Evolutionary conservation across 1,140 invertebrate genomes (phyloP), one percentile per base, ranked within the genome.

Genomic region (Steinernema khuongi): DNA sequence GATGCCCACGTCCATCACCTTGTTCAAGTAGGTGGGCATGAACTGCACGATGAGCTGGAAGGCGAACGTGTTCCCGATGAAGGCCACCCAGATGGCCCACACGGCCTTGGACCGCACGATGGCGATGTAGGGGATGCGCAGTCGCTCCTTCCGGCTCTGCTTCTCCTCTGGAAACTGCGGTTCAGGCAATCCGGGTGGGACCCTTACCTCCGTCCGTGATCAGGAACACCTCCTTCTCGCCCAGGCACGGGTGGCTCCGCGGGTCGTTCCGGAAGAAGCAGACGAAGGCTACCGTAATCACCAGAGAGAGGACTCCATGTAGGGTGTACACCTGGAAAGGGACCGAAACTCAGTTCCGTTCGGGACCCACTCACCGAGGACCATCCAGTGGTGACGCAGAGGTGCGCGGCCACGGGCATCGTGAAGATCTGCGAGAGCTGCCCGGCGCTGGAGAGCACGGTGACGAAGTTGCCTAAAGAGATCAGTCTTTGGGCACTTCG

Each of bases 1-100:
- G 14, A 81, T 72, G 7, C 70, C 66, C 41, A 79, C 68, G 22
- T 73, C 41, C 1, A 80, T 67, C 18, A 80, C 76, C 70, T 80
- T 36, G 66, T 73, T 67, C 11, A 78, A 71, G 41, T 80, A 80
- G 26, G 68, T 80, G 19, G 79, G 79, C 31, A 73, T 71, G 70
- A 78, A 79, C 60, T 81, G 66, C 14, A 81, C 70, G 19, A 82
- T 50, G 30, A 83, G 70, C 26, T 82, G 75, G 43, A 79, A 70
- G 11, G 76, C 60, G 70, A 78, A 84, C n/a, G 33, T 71, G 67
- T 81, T 81, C 28, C 81, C 81, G 18, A 83, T 36, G 4, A 82
- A 81, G n/a, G 80, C 81, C 29, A 81, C 41, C 80, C 76, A 84
- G 30, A 84, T 73, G 22, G 80, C 80, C 79, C 82, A 80, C 26